Conservation (phyloP, 2,113 vertebrate genomes). For the Sialia sialis region DNA sequence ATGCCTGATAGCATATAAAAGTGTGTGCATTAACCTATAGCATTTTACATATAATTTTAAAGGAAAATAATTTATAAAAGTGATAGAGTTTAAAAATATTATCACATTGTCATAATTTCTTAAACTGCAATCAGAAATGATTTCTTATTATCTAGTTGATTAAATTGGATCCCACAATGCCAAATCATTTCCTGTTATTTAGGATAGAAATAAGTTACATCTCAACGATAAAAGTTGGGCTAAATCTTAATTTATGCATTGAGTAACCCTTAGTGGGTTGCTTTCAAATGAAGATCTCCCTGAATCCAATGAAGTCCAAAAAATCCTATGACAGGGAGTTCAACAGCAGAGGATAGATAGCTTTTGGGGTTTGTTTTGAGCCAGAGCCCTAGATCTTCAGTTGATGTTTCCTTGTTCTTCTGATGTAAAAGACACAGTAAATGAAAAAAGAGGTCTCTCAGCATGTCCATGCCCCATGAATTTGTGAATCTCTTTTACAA, state of each 20-base stretch:
- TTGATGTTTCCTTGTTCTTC: background rate
- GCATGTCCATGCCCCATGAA: background rate
- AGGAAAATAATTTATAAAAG: background rate
- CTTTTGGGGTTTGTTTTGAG: background rate
- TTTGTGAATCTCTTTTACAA: background rate
- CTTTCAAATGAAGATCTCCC: background rate
- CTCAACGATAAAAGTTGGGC: background rate
- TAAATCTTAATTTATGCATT: background rate
- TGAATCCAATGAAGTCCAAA: background rate
- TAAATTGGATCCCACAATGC: background rate
- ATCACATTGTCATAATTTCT: background rate
- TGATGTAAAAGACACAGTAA: background rate
- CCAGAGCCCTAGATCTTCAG: background rate
- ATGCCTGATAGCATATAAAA: background rate
- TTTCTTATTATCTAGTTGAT: background rate
- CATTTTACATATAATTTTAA: background rate
- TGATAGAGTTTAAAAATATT: background rate
- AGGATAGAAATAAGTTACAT: background rate
- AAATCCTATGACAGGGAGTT: background rate
- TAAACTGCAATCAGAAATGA: background rate
- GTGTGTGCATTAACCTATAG: background rate
- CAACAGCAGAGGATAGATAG: background rate
- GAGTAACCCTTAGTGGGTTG: background rate
- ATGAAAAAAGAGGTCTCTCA: background rate
- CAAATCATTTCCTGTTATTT: background rate